Evolutionary conservation across 2,113 vertebrate genomes (phyloP), one percentile per base, ranked within the genome.

Genomic region (Peromyscus maniculatus): DNA sequence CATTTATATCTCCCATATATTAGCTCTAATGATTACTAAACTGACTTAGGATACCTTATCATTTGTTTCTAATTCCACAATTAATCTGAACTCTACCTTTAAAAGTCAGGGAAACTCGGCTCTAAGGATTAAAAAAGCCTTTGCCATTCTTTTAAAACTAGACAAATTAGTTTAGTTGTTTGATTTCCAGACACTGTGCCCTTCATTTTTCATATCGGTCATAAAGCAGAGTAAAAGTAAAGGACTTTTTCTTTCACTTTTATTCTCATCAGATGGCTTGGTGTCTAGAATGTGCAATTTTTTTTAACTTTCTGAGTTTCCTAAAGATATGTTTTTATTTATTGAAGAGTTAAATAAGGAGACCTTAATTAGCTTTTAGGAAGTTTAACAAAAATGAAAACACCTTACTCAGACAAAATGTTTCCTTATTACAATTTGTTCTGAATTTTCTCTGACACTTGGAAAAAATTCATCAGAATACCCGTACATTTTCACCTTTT

Each of bases 341-440:
- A 12, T 67, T 69, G 49, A 90, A 57, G 87, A 91, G 9, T 62
- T 64, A 13, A 79, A 94, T 86, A 84, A 13, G 87, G 94, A 75
- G 24, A 7, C 22, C 46, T 46, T 31, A 92, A n/a, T 88, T 91
- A 88, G 33, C 33, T 92, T 87, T 95, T 52, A 92, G 64, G 9
- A 92, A 79, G 19, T 77, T 93, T 89, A 94, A 69, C 46, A 91
- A 79, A 91, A 87, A 89, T 96, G n/a, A 26, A 92, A 92, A 83
- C 74, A 89, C 26, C 69, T 95, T 89, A 97, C n/a, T 89, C 62
- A 82, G 57, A 84, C 39, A 93, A 97, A 96, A 91, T 64, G 24
- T 0, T 39, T 26, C 22, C 64, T 39, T 93, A 77, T 77, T 92
- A 92, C 93, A 39, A 43, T 57, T 46, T 97, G 43, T 88, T 87